A percentile compares a stretch with the other conserved stretches of the same genome.
These are phyloP conservation scores for Frieseomelitta varia DNA, from an alignment of 1,140 invertebrate genomes.

Conservation along the genomic window DNA sequence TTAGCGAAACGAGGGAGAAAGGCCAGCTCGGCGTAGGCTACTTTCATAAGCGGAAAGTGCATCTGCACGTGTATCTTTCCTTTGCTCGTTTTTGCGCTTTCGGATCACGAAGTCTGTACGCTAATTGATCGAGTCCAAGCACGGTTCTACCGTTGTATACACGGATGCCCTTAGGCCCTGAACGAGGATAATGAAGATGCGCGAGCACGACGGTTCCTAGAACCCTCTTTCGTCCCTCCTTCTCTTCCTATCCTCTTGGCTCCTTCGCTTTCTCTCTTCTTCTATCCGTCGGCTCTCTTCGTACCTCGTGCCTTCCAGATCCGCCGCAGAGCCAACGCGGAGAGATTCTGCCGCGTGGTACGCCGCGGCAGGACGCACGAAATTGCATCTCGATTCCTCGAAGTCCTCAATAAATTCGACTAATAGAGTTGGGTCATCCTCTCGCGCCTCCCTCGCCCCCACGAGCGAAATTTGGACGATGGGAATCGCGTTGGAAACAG, in stretches of 20 bases:
- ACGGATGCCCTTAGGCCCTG: conserved; percentile 56
- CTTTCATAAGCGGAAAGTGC: conserved; percentile 67
- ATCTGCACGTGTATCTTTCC: conserved; percentile 61
- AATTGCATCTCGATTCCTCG: conserved; percentile 45
- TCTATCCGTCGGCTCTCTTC: background rate
- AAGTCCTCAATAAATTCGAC: conserved; percentile 58
- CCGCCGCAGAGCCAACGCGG: background rate
- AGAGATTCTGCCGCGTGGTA: background rate
- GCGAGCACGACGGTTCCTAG: conserved; percentile 73
- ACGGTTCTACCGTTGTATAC: conserved; percentile 61
- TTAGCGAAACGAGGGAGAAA: conserved; percentile 4
- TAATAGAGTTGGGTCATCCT: conserved; percentile 51
- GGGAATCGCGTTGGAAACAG: conserved; percentile 22
- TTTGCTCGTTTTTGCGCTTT: conserved; percentile 58
- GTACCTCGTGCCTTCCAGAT: background rate
- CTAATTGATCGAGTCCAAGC: conserved; percentile 72
- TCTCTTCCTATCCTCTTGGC: background rate
- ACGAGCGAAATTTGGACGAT: background rate
- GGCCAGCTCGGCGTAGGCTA: conserved; percentile 14
- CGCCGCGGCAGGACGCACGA: conserved; percentile 38
- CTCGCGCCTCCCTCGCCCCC: background rate
- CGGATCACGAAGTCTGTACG: conserved; percentile 67
- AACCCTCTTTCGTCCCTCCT: conserved; percentile 44
- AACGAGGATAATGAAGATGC: conserved; percentile 73
- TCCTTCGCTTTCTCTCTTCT: conserved; percentile 19